Conservation (phyloP, 2,888 invertebrate species). For the Erpobdella octoculata region DNA sequence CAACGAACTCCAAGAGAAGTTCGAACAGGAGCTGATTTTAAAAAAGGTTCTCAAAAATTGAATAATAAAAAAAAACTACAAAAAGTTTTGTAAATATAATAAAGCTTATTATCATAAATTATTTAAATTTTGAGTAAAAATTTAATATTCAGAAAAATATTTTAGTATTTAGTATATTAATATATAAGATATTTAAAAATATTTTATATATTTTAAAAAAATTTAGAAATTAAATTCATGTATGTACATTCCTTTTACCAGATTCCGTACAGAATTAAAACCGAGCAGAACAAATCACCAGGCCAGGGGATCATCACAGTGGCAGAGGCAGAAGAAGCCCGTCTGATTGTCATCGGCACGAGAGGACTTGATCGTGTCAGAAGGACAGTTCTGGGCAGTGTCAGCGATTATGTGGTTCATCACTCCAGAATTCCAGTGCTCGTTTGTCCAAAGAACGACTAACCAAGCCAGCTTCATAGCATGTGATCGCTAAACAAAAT, state of each 20-base stretch:
- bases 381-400: conserved; percentile 35
- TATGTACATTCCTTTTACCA: too few species aligned
- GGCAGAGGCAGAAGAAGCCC: conserved; percentile 31
- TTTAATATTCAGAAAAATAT: too few species aligned
- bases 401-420: conserved; percentile 36
- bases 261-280: conserved; percentile 32
- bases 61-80: neutral
- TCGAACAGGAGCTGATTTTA: conserved; percentile 3
- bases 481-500: too few species aligned
- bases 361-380: conserved; percentile 33
- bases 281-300: conserved; percentile 30
- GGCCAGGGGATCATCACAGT: conserved; percentile 35
- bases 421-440: conserved; percentile 35
- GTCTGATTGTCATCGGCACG: conserved; percentile 33
- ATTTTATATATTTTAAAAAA: too few species aligned
- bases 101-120: too few species aligned
- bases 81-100: too few species aligned
- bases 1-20: conserved; percentile 20
- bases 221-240: too few species aligned
- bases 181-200: too few species aligned
- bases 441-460: conserved; percentile 31
- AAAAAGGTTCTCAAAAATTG: conserved; percentile 1
- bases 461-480: too few species aligned
- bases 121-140: too few species aligned
- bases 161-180: too few species aligned